Conservation (phyloP, 2,888 invertebrate species). For the Parnassius glacialis region DNA sequence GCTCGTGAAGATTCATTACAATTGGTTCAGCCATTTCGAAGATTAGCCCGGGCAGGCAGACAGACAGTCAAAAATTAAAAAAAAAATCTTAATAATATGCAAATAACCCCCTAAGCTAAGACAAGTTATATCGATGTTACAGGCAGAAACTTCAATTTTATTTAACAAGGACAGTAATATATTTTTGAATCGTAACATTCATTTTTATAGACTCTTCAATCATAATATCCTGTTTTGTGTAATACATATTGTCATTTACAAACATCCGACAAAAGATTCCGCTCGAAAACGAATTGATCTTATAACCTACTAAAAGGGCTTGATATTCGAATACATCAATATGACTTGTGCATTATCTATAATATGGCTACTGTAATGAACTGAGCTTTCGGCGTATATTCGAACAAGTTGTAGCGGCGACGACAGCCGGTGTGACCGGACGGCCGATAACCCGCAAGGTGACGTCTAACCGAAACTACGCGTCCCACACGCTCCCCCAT, state of each 20-base stretch:
- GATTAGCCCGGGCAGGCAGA: too few species aligned
- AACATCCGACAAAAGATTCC: neutral
- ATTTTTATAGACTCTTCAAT: too few species aligned
- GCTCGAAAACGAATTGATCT: neutral
- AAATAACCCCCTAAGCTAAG: too few species aligned
- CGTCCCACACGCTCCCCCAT: conserved; percentile 34
- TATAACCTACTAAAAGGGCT: conserved; percentile 7
- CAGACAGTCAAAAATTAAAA: too few species aligned
- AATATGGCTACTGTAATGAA: conserved; percentile 28
- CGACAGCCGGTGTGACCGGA: conserved; percentile 50
- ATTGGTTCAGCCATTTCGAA: too few species aligned
- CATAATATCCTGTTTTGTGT: too few species aligned
- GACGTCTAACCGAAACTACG: conserved; percentile 56
- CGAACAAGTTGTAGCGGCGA: conserved; percentile 27
- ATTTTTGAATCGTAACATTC: neutral
- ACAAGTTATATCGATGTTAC: too few species aligned
- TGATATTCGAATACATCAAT: conserved; percentile 25
- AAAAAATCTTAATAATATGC: too few species aligned
- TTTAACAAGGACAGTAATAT: too few species aligned
- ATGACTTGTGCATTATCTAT: conserved; percentile 12
- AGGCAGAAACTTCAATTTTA: too few species aligned
- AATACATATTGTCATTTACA: too few species aligned
- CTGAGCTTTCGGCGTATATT: conserved; percentile 16
- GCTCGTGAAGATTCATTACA: too few species aligned
- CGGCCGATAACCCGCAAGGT: conserved; percentile 66